Evolutionary conservation across 2,888 invertebrate genomes (phyloP), one percentile per base, ranked within the genome.

Genomic region (Phytoseiulus persimilis): DNA sequence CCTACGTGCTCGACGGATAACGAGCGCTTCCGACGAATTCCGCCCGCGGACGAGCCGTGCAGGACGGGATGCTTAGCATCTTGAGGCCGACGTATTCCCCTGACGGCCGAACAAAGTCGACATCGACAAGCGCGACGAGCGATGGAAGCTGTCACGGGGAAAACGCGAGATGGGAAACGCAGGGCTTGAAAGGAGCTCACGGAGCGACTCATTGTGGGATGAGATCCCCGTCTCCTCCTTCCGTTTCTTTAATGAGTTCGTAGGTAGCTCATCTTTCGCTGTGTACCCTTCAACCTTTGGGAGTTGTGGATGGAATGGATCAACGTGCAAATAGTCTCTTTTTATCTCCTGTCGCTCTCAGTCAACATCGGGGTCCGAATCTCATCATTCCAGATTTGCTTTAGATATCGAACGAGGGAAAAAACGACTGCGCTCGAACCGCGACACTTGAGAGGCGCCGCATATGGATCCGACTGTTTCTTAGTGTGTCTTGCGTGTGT

Each of bases 221-320:
- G 18, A 18, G 28, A 65, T 14, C 65, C 65, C 11, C 65, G 65
- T 46, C 46, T n/a, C n/a, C n/a, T n/a, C n/a, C n/a, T n/a, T 14
- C 46, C 9, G 46, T 28, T 65, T 65, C 65, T 23, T 23, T 65
- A 65, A 65, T 65, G 65, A 65, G 65, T 65, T 65, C 65, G 65
- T 28, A 65, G 65, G 65, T 65, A 65, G 65, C 65, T 65, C 65
- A 65, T 65, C 65, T 65, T 28, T 65, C 65, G 65, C 87, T 87
- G 87, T 87, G 87, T 87, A 87, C 32, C 87, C 87, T 87, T 87
- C 39, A 39, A 87, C 87, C 87, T 87, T n/a, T 87, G 87, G 32
- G 87, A 45, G 87, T 87, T 87, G 87, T 65, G 65, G 65, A 65
- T 65, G 65, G 28, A 65, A 65, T 65, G 65, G 65, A 65, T 65